Base-by-base conservation (phyloP, 2,888 invertebrate species). In the Pristionchus entomophagus region DNA sequence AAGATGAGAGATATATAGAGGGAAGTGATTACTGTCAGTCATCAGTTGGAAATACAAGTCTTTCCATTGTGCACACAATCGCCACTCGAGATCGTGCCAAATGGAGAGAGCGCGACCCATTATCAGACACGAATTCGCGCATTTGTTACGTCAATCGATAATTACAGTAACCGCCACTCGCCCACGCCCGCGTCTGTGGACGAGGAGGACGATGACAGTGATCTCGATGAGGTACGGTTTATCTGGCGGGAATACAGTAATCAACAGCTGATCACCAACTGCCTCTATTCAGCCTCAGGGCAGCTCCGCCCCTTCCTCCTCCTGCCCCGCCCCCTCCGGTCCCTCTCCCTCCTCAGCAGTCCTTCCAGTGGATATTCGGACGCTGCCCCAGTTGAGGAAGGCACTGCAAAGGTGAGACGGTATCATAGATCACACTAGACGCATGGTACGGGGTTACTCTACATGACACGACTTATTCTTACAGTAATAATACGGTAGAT, bases 311-410 rank as follows among this genome's bases (percentile, higher is more conserved):
- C 26, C 56, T 6, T 65, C 84, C 26, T 41, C 32, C 29, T 2
- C 62, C 41, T 17, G 29, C 22, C 45, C 84, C 35, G n/a, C 32
- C 32, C 10, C 84, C 51, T 12, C 80, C 65, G 45, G 59, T 69
- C 53, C 85, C n/a, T 86, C 86, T n/a, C 85, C 89, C 22, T 80
- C 88, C 0, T 88, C 89, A 6, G 88, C 88, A 2, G 86, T 86
- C 2, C 86, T 89, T 17, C 84, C 88, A 12, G 86, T 88, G n/a
- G 88, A 88, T 73, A 87, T 88, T 14, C 78, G 86, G n/a, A 86
- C 87, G 4, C 85, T 86, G 19, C 53, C 86, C 35, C 88, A 88
- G 69, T 73, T 88, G 59, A 32, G 62, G 38, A 69, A 69, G 69
- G 35, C 69, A 4, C 38, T 69, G 38, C 38, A 38, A 35, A 69